Evolutionary conservation across 1,140 invertebrate genomes (phyloP).

Genomic region (Heliconius hermathena): DNA sequence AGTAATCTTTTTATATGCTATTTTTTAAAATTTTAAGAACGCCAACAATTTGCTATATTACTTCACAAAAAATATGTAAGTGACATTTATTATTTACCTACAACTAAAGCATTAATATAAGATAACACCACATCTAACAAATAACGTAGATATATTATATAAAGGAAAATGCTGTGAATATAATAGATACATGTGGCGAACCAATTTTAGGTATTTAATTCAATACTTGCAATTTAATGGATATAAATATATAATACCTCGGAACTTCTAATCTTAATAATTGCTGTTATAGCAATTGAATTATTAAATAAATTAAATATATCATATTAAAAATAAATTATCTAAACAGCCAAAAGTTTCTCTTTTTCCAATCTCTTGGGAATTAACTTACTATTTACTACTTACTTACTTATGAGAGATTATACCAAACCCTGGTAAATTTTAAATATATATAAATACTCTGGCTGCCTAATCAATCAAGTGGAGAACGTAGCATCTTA

Average conservation of each 20-base stretch:
- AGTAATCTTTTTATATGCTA: conserved; percentile 7
- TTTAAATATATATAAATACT: too few relatives aligned
- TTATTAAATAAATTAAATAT: too few relatives aligned
- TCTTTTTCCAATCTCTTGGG: too few relatives aligned
- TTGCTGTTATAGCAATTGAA: too few relatives aligned
- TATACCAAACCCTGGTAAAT: too few relatives aligned
- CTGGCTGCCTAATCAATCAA: too few relatives aligned
- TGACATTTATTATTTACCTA: neutral
- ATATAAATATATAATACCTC: neutral
- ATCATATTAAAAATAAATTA: too few relatives aligned
- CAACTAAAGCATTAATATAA: neutral
- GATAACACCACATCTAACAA: neutral
- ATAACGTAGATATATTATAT: neutral
- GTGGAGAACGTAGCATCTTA: too few relatives aligned
- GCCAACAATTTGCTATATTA: neutral
- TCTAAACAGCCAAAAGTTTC: too few relatives aligned
- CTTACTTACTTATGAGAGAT: too few relatives aligned
- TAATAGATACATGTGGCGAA: neutral
- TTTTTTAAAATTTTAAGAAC: neutral
- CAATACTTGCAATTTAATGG: neutral
- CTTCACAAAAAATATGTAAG: neutral
- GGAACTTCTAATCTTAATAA: too few relatives aligned
- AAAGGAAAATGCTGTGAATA: neutral
- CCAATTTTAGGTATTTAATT: conserved; percentile 1
- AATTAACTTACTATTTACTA: too few relatives aligned